Evolutionary conservation across 1,140 invertebrate genomes (phyloP).

Genomic region (Formica exsecta): DNA sequence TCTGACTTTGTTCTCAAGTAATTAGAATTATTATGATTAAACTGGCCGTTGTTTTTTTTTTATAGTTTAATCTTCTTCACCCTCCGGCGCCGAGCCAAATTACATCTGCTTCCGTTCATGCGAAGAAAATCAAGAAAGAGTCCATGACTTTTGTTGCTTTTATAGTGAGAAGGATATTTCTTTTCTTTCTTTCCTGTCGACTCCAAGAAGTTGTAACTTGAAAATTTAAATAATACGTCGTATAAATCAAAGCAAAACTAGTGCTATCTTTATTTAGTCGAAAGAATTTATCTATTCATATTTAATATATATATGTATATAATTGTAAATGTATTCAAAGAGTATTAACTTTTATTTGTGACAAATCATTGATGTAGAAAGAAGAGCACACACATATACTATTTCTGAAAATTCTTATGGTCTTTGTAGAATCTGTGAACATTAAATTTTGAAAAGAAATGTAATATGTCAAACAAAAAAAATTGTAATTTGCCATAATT

Average conservation of each 20-base stretch:
- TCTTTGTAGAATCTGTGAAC: background rate
- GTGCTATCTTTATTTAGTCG: background rate
- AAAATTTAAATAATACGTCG: constrained; percentile 28
- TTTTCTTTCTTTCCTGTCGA: constrained; percentile 22
- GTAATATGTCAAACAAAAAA: background rate
- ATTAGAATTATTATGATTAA: constrained; percentile 81
- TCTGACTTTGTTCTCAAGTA: constrained; percentile 49
- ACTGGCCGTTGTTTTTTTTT: constrained; percentile 58
- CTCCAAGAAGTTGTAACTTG: constrained; percentile 8
- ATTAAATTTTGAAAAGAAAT: background rate
- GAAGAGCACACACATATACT: background rate
- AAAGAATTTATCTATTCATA: constrained; percentile 28
- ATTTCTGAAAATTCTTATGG: background rate
- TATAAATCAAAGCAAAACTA: constrained; percentile 17
- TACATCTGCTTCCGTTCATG: constrained; percentile 62
- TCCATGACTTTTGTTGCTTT: constrained; percentile 15
- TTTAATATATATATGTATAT: background rate
- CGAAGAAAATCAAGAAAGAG: constrained; percentile 64
- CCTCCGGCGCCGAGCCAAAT: constrained; percentile 50
- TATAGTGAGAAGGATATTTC: constrained; percentile 11
- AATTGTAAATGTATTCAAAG: background rate
- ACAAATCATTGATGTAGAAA: background rate
- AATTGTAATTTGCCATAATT: background rate
- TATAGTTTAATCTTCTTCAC: constrained; percentile 69
- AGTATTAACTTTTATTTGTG: background rate